Evolutionary conservation across 2,888 invertebrate genomes (phyloP).

Genomic region (Endotricha flammealis): DNA sequence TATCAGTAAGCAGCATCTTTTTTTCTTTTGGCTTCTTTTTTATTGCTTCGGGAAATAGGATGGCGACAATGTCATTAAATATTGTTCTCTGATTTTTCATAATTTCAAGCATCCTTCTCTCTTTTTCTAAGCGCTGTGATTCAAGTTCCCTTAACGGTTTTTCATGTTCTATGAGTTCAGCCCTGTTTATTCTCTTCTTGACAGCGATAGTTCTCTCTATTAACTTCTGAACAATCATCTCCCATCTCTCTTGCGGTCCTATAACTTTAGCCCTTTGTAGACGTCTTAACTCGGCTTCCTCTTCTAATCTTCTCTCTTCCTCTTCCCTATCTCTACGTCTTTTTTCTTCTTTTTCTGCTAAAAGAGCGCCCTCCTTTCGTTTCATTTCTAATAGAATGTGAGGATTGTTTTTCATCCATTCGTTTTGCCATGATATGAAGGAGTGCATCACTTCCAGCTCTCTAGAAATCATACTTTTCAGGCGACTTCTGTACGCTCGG

Average conservation of each 20-base stretch:
- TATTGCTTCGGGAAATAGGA: constrained; percentile 80
- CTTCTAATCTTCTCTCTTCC: constrained; percentile 66
- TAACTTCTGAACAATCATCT: constrained; percentile 80
- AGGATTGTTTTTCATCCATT: constrained; percentile 71
- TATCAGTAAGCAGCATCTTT: constrained; percentile 60
- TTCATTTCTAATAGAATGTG: constrained; percentile 55
- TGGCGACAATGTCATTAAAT: constrained; percentile 81
- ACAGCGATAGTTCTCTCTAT: constrained; percentile 81
- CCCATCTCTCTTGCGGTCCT: constrained; percentile 77
- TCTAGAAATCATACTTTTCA: constrained; percentile 67
- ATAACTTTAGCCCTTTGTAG: constrained; percentile 53
- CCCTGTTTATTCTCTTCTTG: constrained; percentile 80
- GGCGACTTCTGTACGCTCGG: constrained; percentile 52
- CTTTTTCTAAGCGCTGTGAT: constrained; percentile 76
- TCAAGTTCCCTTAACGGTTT: constrained; percentile 79
- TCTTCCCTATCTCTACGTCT: constrained; percentile 53
- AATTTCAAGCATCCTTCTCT: constrained; percentile 74
- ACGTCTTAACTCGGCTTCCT: constrained; percentile 70
- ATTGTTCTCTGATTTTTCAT: constrained; percentile 79
- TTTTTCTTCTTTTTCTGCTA: constrained; percentile 64
- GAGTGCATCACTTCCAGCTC: constrained; percentile 72
- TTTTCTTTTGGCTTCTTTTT: constrained; percentile 61
- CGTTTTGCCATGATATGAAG: constrained; percentile 79
- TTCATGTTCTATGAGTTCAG: constrained; percentile 78
- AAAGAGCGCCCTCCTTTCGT: constrained; percentile 56